Base-by-base conservation (phyloP, 2,888 invertebrate genomes). In the Crocallis elinguaria region DNA sequence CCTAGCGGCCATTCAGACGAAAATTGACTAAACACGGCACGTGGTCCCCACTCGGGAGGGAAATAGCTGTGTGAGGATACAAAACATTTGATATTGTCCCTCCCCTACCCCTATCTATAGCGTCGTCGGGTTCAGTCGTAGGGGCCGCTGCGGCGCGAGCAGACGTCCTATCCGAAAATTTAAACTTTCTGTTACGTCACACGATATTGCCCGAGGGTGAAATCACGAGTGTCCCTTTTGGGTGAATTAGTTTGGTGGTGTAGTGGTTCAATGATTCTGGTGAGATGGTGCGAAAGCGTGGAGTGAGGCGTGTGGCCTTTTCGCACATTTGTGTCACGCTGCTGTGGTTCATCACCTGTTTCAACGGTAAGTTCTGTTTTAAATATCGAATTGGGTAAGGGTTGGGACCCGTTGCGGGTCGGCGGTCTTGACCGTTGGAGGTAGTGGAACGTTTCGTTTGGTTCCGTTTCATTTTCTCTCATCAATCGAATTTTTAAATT, bases 161-260 rank as follows among this genome's bases (percentile, higher is more conserved):
- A 75, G 81, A 69, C 73, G 87, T 75, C 64, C 60, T 57, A 23
- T 30, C 41, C 51, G 42, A 45, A 51, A 38, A 14, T 6, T 46
- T 60, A 59, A 82, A 86, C 82, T 83, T 86, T 82, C 71, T 66
- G 79, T 89, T 88, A 88, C 88, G 87, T 89, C 88, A 89, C 88
- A 89, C 69, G 70, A 68, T 67, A 64, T 46, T 64, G 70, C 72
- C 72, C 69, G 75, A 72, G 78, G 78, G 77, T 80, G 77, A 72
- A 69, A 73, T 79, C 71, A 63, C 66, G 73, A 75, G 71, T 74
- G 73, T 73, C 58, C 58, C 45, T 41, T 45, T 50, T 72, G 71
- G 69, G 53, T 71, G 69, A 73, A 71, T 77, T 74, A 75, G 77
- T 82, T 84, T 65, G 73, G 84, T 88, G 85, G 76, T 73, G 83